Evolutionary conservation across 2,797 vertebrate genomes (phyloP).

Genomic region (Pseudochirops cupreus): DNA sequence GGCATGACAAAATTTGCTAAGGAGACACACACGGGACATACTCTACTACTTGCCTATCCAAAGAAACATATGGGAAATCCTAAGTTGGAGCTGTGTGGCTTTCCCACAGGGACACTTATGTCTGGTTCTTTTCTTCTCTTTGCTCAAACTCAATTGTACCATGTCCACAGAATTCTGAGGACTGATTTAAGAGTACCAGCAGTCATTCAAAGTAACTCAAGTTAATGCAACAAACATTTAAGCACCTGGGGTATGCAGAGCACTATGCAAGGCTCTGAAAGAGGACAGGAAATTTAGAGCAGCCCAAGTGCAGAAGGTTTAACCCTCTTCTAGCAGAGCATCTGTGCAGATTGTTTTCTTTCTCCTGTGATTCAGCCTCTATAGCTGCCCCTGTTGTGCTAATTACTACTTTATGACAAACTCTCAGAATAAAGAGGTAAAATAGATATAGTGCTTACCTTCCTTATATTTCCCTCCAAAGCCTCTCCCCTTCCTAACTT

Average conservation of each 20-base stretch:
- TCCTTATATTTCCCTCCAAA: background rate
- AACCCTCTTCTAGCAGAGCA: background rate
- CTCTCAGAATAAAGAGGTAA: background rate
- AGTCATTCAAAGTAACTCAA: background rate
- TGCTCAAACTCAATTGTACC: background rate
- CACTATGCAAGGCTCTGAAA: background rate
- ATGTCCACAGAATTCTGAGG: background rate
- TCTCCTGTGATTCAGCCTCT: background rate
- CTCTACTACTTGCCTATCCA: background rate
- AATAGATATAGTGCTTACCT: background rate
- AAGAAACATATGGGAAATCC: background rate
- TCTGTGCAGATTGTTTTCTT: background rate
- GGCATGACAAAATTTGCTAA: background rate
- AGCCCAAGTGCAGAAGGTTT: background rate
- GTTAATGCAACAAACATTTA: background rate
- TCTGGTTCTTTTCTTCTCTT: background rate
- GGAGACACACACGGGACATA: background rate
- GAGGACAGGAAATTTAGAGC: background rate
- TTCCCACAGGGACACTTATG: too few species aligned
- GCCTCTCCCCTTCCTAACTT: background rate
- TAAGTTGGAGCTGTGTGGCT: background rate
- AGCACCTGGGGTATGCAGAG: background rate
- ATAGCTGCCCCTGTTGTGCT: background rate
- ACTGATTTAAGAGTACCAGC: background rate
- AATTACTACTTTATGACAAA: background rate